Base-by-base conservation (phyloP, 2,113 vertebrate species). In the Zosterops lateralis region DNA sequence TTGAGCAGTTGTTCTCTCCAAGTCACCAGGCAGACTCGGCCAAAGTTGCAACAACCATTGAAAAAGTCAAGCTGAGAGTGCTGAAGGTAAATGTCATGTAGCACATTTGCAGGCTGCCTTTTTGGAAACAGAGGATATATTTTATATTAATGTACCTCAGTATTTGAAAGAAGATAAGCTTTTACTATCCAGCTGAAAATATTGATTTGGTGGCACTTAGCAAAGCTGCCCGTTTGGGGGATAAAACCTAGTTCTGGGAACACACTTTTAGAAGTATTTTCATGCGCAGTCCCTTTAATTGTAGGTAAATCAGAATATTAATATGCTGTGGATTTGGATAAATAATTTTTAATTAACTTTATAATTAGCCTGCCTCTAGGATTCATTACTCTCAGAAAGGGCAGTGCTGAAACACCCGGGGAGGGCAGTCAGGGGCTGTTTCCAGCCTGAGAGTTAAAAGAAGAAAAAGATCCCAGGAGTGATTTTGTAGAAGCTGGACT, bases 41-140 rank as follows among this genome's bases (percentile, higher is more conserved):
- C 2, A 97, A 97, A 82, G 89, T 96, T 19, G 51, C 91, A 44
- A 90, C 97, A 6, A 97, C 97, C 82, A 96, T 98, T 40, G 98
- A 98, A 75, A 99, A 99, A 96, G 98, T 98, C 92, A 98, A 98
- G 95, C 97, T 98, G 91, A 95, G 98, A 53, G 99, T 99, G 22
- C 96, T 99, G 72, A 99, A 99, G 98, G 99, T 99, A 96, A 96
- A 53, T 29, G 19, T 29, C 87, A 57, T 8, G 20, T 29, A 66
- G 31, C 32, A 51, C 28, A 14, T 84, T 74, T 72, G 42, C 47
- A 57, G 62, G 22, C 21, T 76, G 42, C 32, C 45, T 75, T 85
- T 72, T 45, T 9, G 14, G 76, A 56, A 62, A 50, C 16, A 17
- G 34, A 90, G 80, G 72, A 45, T 42, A 12, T 18, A 66, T 68